Evolutionary conservation across 2,888 invertebrate genomes (phyloP).

Genomic region (Gnatocerus cornutus): DNA sequence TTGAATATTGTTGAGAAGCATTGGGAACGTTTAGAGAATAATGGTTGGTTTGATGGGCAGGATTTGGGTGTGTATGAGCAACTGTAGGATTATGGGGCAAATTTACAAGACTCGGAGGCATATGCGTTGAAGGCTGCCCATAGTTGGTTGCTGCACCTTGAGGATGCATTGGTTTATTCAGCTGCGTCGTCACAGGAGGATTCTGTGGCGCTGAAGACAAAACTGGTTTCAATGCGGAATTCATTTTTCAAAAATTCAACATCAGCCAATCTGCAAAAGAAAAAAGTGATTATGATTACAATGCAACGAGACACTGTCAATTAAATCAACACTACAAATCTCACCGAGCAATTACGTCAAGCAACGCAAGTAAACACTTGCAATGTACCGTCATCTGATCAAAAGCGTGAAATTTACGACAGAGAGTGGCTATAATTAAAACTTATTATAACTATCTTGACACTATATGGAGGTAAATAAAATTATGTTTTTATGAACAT

Average conservation of each 20-base stretch:
- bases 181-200: slow-evolving; percentile 59
- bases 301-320: no score
- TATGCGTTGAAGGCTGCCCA: slow-evolving; percentile 64
- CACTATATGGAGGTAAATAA: no score
- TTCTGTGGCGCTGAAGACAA: slow-evolving; percentile 71
- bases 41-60: slow-evolving; percentile 61
- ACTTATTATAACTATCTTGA: no score
- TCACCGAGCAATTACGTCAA: no score
- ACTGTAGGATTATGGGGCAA: slow-evolving; percentile 60
- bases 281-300: no score
- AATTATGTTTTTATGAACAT: no score
- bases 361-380: no score
- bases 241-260: slow-evolving; percentile 70
- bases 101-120: slow-evolving; percentile 63
- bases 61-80: slow-evolving; percentile 60
- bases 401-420: no score
- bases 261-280: slow-evolving; percentile 5
- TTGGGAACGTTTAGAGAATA: slow-evolving; percentile 64
- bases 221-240: slow-evolving; percentile 77
- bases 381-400: no score
- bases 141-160: slow-evolving; percentile 63
- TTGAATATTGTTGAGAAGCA: slow-evolving; percentile 60
- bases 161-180: slow-evolving; percentile 65
- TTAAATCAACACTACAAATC: no score
- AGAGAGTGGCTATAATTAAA: no score